Conservation (phyloP, 2,888 invertebrate species). For the Eilema caniola region DNA sequence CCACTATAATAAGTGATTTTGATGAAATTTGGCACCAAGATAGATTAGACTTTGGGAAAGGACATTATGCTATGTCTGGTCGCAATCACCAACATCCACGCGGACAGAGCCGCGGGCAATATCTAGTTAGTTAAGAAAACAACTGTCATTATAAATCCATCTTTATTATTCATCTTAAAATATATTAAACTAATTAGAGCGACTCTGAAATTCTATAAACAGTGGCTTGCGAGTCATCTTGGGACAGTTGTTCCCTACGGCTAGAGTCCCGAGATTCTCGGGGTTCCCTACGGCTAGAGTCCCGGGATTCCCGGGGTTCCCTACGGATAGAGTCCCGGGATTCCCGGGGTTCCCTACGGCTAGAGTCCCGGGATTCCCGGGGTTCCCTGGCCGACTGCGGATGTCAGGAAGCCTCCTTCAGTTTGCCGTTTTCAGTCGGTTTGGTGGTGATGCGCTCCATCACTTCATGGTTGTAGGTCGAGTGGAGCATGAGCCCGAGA, state of each 20-base stretch:
- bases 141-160: slow-evolving; percentile 10
- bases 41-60: too few relatives aligned
- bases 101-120: too few relatives aligned
- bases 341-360: neutral
- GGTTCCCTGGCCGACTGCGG: slow-evolving; percentile 21
- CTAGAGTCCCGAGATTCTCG: neutral
- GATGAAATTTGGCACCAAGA: too few relatives aligned
- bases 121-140: neutral
- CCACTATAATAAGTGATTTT: too few relatives aligned
- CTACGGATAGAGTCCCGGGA: neutral
- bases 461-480: slow-evolving; percentile 97
- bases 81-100: too few relatives aligned
- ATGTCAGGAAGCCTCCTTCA: slow-evolving; percentile 76
- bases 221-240: slow-evolving; percentile 28
- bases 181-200: slow-evolving; percentile 30
- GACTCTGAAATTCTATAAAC: slow-evolving; percentile 17
- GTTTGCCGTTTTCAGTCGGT: slow-evolving; percentile 74
- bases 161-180: slow-evolving; percentile 37
- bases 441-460: slow-evolving; percentile 89
- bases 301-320: neutral
- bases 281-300: neutral
- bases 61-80: too few relatives aligned
- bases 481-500: slow-evolving; percentile 97
- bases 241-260: neutral
- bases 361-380: slow-evolving; percentile 10